Conservation (phyloP, 2,888 invertebrate species). For the Philaethria dido region DNA sequence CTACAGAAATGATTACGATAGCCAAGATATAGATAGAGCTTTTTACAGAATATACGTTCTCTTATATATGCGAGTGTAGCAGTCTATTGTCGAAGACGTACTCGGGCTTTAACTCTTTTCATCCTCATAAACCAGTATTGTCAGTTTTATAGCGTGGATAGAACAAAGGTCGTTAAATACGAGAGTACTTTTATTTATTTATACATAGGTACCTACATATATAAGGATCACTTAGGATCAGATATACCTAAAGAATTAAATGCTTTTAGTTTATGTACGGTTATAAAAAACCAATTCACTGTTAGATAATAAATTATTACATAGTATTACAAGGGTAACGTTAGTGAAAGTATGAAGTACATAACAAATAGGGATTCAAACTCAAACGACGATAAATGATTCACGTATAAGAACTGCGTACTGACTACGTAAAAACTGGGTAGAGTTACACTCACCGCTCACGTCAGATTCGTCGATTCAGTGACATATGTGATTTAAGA, state of each 20-base stretch:
- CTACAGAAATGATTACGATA: constrained; percentile 6
- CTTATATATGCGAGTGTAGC: not conserved
- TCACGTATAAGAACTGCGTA: too few relatives aligned
- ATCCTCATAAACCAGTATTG: constrained; percentile 28
- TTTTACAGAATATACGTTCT: not conserved
- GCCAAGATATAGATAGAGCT: constrained; percentile 12
- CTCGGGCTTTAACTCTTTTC: constrained; percentile 27
- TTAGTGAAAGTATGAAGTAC: not conserved
- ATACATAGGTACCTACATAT: not conserved
- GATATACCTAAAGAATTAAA: not conserved
- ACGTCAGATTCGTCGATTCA: too few relatives aligned
- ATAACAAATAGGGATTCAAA: not conserved
- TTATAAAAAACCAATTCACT: not conserved
- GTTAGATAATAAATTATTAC: not conserved
- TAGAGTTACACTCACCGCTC: not conserved
- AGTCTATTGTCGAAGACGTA: not conserved
- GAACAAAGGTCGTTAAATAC: constrained; percentile 23
- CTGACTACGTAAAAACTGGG: too few relatives aligned
- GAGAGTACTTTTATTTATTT: constrained; percentile 13
- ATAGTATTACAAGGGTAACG: not conserved
- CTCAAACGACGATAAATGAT: not conserved
- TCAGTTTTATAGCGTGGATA: constrained; percentile 32
- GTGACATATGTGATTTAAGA: not conserved
- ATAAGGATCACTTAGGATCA: not conserved
- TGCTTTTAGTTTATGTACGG: not conserved